Evolutionary conservation across 2,797 vertebrate genomes (phyloP), one percentile per base, ranked within the genome.

Genomic region (Chelmon rostratus): DNA sequence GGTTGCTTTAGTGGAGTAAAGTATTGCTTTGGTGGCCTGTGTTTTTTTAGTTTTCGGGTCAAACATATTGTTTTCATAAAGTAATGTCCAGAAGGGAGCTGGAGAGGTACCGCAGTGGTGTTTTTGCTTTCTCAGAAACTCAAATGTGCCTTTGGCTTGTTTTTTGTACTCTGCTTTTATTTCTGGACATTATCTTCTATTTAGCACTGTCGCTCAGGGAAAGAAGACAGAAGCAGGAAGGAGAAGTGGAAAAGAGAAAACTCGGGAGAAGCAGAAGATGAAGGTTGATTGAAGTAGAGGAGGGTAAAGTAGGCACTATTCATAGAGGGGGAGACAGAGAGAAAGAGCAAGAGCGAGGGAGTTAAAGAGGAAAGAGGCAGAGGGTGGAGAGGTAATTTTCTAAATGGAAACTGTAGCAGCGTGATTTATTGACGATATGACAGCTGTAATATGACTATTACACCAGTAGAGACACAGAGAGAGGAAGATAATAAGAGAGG

Each of bases 401-500:
- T 92, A 91, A 93, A 92, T 94, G 91, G 91, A 93, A 90, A 92
- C 91, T 88, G 81, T 90, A 88, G 87, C 75, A 3, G 82, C 15
- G 73, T 93, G 90, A 92, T 92, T 91, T 94, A 93, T 93, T 92
- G 91, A 92, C 76, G 70, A 88, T 92, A 91, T 93, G 90, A 91
- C 90, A 92, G 91, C 91, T 93, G 86, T 93, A 92, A 94, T 94
- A 92, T 87, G 81, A 91, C 90, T 86, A 92, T 94, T 93, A 92
- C 91, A 93, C 86, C 76, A 87, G 88, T 79, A 83, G 83, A 79
- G 89, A 91, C 86, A 91, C 44, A 79, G 81, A 47, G 82, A 78
- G 62, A 23, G 33, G 52, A 71, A 71, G 66, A 58, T 46, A 46
- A 58, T 76, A 67, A 73, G 53, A 66, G 63, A 57, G 62, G 28